phyloP scores from a whole-genome alignment of 1,140 invertebrate genomes.

The Drosophila insularis region DNA sequence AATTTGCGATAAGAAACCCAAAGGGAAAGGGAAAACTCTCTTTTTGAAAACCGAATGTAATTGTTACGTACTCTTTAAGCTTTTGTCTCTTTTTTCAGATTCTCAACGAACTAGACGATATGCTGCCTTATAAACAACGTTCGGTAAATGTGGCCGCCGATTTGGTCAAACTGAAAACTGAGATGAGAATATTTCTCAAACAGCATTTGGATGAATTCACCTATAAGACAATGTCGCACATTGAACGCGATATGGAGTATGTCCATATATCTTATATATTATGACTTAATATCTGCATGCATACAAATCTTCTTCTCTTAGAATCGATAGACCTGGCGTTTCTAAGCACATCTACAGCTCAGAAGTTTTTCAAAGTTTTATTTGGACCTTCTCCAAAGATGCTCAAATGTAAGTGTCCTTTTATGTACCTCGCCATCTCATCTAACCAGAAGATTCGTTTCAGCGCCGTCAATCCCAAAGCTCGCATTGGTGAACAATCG shows the following conservation, averaged over 20 bases:
- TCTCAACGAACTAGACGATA: conserved; percentile 72
- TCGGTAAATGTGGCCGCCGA: conserved; percentile 56
- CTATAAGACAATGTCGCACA: conserved; percentile 80
- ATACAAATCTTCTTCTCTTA: conserved; percentile 14
- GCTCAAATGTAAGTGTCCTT: conserved; percentile 64
- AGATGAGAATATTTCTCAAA: conserved; percentile 69
- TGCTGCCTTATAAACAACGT: conserved; percentile 47
- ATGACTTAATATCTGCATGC: background rate
- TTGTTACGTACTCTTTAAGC: too few relatives aligned
- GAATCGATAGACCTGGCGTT: conserved; percentile 74
- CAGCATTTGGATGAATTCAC: conserved; percentile 81
- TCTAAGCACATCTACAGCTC: conserved; percentile 76
- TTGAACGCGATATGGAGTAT: conserved; percentile 81
- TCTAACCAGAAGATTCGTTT: background rate
- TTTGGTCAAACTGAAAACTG: conserved; percentile 65
- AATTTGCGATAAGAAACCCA: too few relatives aligned
- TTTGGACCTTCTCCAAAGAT: conserved; percentile 81
- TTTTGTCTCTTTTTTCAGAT: conserved; percentile 49
- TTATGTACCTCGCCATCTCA: background rate
- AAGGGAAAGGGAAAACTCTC: too few relatives aligned
- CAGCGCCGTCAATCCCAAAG: conserved; percentile 71
- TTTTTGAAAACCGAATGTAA: too few relatives aligned
- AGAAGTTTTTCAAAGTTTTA: conserved; percentile 75
- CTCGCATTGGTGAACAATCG: conserved; percentile 70
- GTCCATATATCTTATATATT: conserved; percentile 3